Evolutionary conservation across 2,113 vertebrate species (phyloP).

Genomic region (Ictidomys tridecemlineatus): DNA sequence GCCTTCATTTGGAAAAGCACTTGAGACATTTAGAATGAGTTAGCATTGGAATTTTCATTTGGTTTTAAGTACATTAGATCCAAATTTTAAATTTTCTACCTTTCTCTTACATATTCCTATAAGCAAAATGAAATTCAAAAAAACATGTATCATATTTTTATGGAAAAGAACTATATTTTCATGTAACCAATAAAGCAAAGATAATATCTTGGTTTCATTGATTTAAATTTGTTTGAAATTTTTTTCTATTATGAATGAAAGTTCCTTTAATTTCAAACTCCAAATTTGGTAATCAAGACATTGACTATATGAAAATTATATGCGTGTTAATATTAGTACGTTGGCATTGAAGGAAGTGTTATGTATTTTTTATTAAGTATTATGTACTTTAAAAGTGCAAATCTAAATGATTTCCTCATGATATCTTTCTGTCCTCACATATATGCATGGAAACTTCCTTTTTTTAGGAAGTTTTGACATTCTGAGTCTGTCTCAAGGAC

Average conservation of each 20-base stretch:
- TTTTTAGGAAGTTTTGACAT: conserved; percentile 20
- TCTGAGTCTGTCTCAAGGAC: conserved; percentile 37
- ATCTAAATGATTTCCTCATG: conserved; percentile 63
- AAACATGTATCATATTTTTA: background rate
- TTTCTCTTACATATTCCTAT: background rate
- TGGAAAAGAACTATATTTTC: conserved; percentile 1
- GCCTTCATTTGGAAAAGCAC: conserved; percentile 42
- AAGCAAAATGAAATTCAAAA: conserved; percentile 32
- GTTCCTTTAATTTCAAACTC: conserved; percentile 35
- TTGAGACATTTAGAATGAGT: conserved; percentile 36
- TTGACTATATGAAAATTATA: background rate
- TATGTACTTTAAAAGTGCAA: background rate
- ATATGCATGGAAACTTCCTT: conserved; percentile 61
- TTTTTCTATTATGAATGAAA: conserved; percentile 11
- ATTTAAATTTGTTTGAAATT: background rate
- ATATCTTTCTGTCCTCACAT: conserved; percentile 56
- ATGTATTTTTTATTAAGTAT: background rate
- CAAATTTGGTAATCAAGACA: background rate
- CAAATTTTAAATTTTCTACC: background rate
- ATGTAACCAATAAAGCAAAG: conserved; percentile 9
- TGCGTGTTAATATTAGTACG: background rate
- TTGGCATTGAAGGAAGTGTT: background rate
- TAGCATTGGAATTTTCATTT: background rate
- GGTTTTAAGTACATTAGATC: background rate
- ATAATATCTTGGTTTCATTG: background rate